Evolutionary conservation across 2,113 vertebrate genomes (phyloP).

Genomic region (Eulemur macaco): DNA sequence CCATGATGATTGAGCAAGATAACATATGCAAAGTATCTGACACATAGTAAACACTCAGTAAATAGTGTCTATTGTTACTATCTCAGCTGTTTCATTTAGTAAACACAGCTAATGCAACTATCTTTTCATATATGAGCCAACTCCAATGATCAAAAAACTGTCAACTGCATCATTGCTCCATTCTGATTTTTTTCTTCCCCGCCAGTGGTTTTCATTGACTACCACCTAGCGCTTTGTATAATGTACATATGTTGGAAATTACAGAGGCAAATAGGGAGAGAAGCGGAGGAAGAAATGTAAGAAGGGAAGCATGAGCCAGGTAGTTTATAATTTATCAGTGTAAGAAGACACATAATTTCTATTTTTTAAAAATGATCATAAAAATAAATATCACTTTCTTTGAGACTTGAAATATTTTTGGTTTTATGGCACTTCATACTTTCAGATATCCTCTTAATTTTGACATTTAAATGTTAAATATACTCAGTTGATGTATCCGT

Average conservation of each 20-base stretch:
- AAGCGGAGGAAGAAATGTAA: neutral
- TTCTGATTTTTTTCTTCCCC: neutral
- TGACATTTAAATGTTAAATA: neutral
- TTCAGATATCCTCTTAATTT: constrained; percentile 1
- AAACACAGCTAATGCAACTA: constrained; percentile 8
- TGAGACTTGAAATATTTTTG: neutral
- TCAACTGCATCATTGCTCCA: neutral
- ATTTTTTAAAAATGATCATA: neutral
- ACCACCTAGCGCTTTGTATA: neutral
- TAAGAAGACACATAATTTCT: neutral
- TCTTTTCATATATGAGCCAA: constrained; percentile 19
- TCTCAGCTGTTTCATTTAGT: constrained; percentile 53
- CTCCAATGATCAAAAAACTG: neutral
- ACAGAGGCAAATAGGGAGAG: neutral
- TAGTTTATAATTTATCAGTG: neutral
- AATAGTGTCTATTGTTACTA: constrained; percentile 1
- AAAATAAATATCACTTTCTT: neutral
- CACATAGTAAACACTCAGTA: neutral
- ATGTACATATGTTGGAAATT: neutral
- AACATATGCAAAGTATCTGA: constrained; percentile 44
- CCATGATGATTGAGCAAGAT: neutral
- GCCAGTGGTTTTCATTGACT: neutral
- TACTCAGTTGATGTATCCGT: neutral
- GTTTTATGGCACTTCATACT: neutral
- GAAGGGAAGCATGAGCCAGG: neutral